Base-by-base conservation (phyloP, 2,888 invertebrate genomes). In the Netelia melanura region DNA sequence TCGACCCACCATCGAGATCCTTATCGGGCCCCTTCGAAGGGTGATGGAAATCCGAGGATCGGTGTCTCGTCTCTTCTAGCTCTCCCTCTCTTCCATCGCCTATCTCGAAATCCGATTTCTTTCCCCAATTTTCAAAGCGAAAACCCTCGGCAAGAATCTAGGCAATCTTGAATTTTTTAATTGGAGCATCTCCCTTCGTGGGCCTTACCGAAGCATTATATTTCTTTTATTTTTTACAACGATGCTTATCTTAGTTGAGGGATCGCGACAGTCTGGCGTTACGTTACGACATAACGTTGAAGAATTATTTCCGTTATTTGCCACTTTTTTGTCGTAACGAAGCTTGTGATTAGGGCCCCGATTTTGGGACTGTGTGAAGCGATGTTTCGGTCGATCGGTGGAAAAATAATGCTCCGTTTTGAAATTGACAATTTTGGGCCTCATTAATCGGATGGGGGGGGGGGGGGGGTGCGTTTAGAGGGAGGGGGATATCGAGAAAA, bases 31-130 rank as follows among this genome's bases (percentile, higher is more conserved):
- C 23, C 30, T 78, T 64, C 87, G 82, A 86, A 88, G 86, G 87
- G 88, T 85, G 88, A 88, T 87, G 88, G 84, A 88, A 87, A 86
- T 83, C 64, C 81, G 77, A 72, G 79, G 86, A 83, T 87, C 80
- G 84, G 84, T 86, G 84, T 84, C 87, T 85, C 82, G 79, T 80
- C 78, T 58, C 75, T 58, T 76, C 58, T 25, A 77, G 65, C 38
- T 38, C 38, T 38, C 38, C 68, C n/a, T 58, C n/a, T 58, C 43
- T 58, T 21, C 9, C 23, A 58, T 38, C 38, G 38, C 38, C 48
- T 48, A 48, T 48, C 48, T 48, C 48, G 48, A 14, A 48, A 48
- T 71, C 44, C 75, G 61, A 75, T 79, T 82, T 80, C 62, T 74
- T 72, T 61, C 17, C 79, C 48, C n/a, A 80, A 61, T 79, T 74